phyloP scores from a whole-genome alignment of 2,797 vertebrate species.

The Spatula versicolor region DNA sequence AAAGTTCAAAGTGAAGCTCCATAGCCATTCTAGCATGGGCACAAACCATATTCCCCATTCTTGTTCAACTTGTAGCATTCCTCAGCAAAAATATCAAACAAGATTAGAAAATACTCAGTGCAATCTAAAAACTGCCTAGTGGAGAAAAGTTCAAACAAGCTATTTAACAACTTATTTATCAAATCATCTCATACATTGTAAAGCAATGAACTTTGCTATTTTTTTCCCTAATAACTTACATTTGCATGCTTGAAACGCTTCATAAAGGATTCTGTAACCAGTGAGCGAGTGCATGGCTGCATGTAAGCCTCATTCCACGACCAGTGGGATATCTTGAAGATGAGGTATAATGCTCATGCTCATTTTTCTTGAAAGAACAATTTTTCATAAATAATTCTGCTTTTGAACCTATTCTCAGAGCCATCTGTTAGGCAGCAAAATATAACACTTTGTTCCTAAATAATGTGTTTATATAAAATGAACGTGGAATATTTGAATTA shows the following conservation, averaged over 20 bases:
- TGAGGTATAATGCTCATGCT: background rate
- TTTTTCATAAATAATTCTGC: slow-evolving; percentile 42
- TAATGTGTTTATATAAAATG: background rate
- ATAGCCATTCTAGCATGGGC: background rate
- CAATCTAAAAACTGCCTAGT: background rate
- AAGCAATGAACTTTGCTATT: background rate
- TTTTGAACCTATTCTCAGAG: background rate
- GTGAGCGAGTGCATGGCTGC: background rate
- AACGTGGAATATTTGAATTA: background rate
- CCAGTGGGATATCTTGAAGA: background rate
- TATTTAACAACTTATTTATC: slow-evolving; percentile 11
- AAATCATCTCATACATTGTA: background rate
- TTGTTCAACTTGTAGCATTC: background rate
- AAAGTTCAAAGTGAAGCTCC: background rate
- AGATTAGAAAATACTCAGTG: background rate
- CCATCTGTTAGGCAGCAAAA: slow-evolving; percentile 1
- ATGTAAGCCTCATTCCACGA: background rate
- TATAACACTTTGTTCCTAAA: background rate
- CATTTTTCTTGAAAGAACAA: background rate
- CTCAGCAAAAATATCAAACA: background rate
- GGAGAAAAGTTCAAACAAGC: background rate
- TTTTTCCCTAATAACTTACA: background rate
- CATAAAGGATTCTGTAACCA: background rate
- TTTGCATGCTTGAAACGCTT: slow-evolving; percentile 21
- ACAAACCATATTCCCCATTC: background rate